Conservation (phyloP, 1,140 invertebrate species). For the Chymomyza costata region DNA sequence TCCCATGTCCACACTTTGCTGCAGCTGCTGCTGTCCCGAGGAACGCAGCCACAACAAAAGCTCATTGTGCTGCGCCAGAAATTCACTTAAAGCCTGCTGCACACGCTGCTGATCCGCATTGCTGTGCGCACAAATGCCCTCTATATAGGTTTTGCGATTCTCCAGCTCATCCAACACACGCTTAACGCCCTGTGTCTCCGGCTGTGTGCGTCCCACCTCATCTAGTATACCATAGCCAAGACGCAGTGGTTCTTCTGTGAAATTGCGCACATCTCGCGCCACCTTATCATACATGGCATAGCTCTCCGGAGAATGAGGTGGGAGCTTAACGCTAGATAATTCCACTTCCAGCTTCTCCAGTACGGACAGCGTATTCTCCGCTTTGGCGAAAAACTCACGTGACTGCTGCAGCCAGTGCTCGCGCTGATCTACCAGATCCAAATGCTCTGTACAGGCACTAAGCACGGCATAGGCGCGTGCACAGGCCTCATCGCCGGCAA, state of each 20-base stretch:
- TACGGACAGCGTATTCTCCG: conserved; percentile 85
- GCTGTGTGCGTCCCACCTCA: conserved; percentile 80
- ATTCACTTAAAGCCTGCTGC: conserved; percentile 81
- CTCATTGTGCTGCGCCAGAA: conserved; percentile 83
- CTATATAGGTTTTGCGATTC: conserved; percentile 82
- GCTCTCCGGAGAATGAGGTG: conserved; percentile 80
- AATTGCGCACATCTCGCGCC: conserved; percentile 79
- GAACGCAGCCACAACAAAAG: conserved; percentile 82
- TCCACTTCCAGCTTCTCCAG: conserved; percentile 87
- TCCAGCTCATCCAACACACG: conserved; percentile 84
- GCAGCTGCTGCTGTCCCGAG: conserved; percentile 84
- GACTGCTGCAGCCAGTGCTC: conserved; percentile 82
- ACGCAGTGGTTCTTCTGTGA: conserved; percentile 78
- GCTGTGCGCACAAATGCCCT: conserved; percentile 82
- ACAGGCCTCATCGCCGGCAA: conserved; percentile 82
- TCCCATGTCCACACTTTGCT: conserved; percentile 86
- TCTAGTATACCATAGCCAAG: conserved; percentile 86
- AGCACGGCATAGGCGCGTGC: conserved; percentile 84
- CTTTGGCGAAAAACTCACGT: conserved; percentile 84
- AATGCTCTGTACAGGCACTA: conserved; percentile 84
- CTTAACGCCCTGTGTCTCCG: conserved; percentile 83
- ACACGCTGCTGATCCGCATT: conserved; percentile 84
- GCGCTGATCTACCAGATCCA: conserved; percentile 83
- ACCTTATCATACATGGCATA: conserved; percentile 82
- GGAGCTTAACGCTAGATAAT: conserved; percentile 81